phyloP scores from a whole-genome alignment of 2,888 invertebrate species.

The Xestia xanthographa region DNA sequence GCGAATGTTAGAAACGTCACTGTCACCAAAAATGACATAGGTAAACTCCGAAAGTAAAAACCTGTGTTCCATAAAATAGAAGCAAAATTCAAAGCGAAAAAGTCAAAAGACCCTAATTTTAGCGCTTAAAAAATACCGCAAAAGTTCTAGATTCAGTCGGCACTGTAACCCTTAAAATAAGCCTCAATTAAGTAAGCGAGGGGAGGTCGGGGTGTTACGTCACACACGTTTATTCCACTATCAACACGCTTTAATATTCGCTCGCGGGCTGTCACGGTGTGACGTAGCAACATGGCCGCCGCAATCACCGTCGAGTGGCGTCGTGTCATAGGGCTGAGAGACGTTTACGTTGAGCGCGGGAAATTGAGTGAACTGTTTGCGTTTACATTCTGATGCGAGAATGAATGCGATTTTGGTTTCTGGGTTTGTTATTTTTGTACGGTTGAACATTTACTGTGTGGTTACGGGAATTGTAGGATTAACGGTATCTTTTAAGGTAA shows the following conservation, averaged over 20 bases:
- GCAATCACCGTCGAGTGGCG: conserved; percentile 69
- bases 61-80: conserved; percentile 33
- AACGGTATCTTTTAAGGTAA: background rate
- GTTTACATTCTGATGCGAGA: conserved; percentile 46
- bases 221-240: conserved; percentile 64
- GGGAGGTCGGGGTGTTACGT: conserved; percentile 52
- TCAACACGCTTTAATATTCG: conserved; percentile 70
- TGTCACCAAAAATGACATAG: conserved; percentile 51
- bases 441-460: background rate
- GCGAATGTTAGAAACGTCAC: conserved; percentile 19
- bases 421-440: conserved; percentile 19
- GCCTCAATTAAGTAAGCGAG: conserved; percentile 57
- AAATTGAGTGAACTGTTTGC: conserved; percentile 58
- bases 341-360: conserved; percentile 60
- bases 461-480: background rate
- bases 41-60: conserved; percentile 48
- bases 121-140: background rate
- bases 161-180: conserved; percentile 50
- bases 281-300: conserved; percentile 77
- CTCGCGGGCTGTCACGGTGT: conserved; percentile 68
- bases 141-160: conserved; percentile 16
- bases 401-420: conserved; percentile 41
- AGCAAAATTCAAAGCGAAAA: conserved; percentile 26
- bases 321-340: conserved; percentile 61
- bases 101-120: conserved; percentile 24